Evolutionary conservation across 2,797 vertebrate genomes (phyloP), one percentile per base, ranked within the genome.

Genomic region (Psittacula derbiana): DNA sequence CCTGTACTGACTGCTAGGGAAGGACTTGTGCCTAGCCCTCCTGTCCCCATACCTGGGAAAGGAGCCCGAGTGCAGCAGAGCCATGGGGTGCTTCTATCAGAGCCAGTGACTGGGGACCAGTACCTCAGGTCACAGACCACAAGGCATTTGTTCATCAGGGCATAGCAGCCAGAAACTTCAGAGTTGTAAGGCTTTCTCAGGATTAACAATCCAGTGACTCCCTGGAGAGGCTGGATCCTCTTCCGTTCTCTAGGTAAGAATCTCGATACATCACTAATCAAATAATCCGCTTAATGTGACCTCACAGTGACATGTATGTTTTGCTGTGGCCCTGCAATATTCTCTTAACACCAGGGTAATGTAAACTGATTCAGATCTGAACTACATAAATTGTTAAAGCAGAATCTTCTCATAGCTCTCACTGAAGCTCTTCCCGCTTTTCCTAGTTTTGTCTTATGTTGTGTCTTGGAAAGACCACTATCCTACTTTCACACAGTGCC

Each of bases 21-120:
- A 12, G n/a, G 8, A 55, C 24, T n/a, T 40, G 47, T 6, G 43
- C 5, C 4, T 69, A 16, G 31, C 18, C 17, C 18, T 20, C 12
- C 10, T 47, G 25, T 36, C 8, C 27, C 27, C 4, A 1, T 8
- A 8, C 6, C 25, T 65, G 14, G 15, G 12, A 71, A 24, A 71
- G 38, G 19, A 78, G 7, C 31, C 23, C 0, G 1, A 64, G 21
- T 13, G 9, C 0, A 2, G 46, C 8, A 8, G 17, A 83, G 11
- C 19, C 24, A 10, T 58, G 30, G 16, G 10, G 17, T 33, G 21
- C n/a, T 31, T 27, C 40, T 46, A 23, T 21, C 6, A 31, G 36
- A 53, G 28, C 19, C 49, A n/a, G n/a, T 38, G 12, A 61, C 57
- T 55, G 33, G 13, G 36, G n/a, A 57, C 41, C 41, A 43, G 31